A percentile compares a stretch with the other conserved stretches of the same genome.
Conservation (phyloP, 2,113 vertebrate species). For the Cheilinus undulatus region DNA sequence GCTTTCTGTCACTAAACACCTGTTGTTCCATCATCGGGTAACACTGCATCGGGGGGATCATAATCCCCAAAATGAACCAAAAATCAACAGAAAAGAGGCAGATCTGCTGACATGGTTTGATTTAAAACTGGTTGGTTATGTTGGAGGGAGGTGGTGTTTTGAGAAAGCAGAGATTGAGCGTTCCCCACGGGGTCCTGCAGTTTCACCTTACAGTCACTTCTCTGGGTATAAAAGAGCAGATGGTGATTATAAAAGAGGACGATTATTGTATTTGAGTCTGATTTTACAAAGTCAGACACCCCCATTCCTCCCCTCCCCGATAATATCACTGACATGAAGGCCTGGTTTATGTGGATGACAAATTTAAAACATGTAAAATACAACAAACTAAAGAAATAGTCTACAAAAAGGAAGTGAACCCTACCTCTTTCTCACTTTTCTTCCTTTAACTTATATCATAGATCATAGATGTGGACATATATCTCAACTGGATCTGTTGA, state of each 20-base stretch:
- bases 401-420: too few species aligned
- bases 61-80: conserved; percentile 16
- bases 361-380: too few species aligned
- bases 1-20: conserved; percentile 74
- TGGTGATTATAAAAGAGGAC: neutral
- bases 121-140: neutral
- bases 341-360: too few species aligned
- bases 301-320: too few species aligned
- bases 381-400: too few species aligned
- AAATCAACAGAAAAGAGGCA: conserved; percentile 10
- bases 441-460: too few species aligned
- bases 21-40: conserved; percentile 77
- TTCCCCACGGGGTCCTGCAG: neutral
- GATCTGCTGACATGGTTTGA: conserved; percentile 30
- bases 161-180: neutral
- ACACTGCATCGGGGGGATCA: conserved; percentile 41
- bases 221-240: conserved; percentile 5
- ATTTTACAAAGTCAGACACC: conserved; percentile 3
- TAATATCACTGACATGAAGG: too few species aligned
- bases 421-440: too few species aligned
- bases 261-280: neutral
- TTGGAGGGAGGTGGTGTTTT: neutral
- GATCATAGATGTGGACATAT: too few species aligned
- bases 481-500: too few species aligned
- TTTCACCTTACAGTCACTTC: conserved; percentile 11